Conservation (phyloP, 2,113 vertebrate species). For the crab-eating macaque (Macaca fascicularis) region T2T-MFA8v1.1 NC_088380.1:125893501-125894000, state of each 20-base stretch:
- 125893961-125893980: no score
- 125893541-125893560: neutral
- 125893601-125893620: neutral
- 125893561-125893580: conserved; percentile 7
- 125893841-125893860: conserved; percentile 18
- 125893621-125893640: neutral
- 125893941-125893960: no score
- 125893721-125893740: neutral
- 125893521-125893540: conserved; percentile 3
- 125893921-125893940: no score
- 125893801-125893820: neutral
- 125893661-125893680: neutral
- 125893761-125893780: neutral
- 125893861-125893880: no score
- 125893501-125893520: neutral
- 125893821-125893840: neutral
- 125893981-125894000: no score
- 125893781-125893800: neutral
- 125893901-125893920: no score
- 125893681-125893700: neutral
- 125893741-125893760: neutral
- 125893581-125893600: neutral
- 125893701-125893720: neutral
- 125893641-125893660: neutral
- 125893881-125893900: no score